phyloP scores from a whole-genome alignment of 2,113 vertebrate genomes.

The Dendrocopos noguchii region DNA sequence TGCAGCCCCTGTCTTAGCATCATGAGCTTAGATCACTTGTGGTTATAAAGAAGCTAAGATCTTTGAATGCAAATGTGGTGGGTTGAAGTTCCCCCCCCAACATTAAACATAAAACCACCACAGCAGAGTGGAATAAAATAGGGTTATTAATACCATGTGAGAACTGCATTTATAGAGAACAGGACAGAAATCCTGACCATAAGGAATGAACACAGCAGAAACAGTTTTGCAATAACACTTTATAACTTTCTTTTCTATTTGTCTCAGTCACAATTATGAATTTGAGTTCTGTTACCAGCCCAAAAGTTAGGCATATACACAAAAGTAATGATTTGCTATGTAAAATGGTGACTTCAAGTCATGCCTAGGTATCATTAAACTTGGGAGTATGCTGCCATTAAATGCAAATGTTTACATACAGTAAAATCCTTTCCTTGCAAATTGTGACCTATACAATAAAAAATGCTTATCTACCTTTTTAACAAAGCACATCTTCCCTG shows the following conservation, averaged over 20 bases:
- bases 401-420: not conserved
- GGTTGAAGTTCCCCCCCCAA: too few species aligned
- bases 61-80: not conserved
- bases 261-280: not conserved
- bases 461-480: not conserved
- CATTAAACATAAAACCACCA: too few species aligned
- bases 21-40: conserved; percentile 1
- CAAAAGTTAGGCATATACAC: not conserved
- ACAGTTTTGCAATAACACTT: not conserved
- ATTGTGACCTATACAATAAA: not conserved
- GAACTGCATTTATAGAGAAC: not conserved
- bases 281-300: not conserved
- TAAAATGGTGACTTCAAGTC: not conserved
- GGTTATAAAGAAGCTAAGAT: not conserved
- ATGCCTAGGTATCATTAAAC: not conserved
- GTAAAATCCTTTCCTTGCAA: not conserved
- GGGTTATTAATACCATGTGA: not conserved
- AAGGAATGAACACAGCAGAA: not conserved
- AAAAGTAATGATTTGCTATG: not conserved
- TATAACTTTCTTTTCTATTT: not conserved
- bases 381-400: not conserved
- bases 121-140: not conserved
- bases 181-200: not conserved
- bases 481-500: not conserved
- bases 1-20: not conserved